Conservation (phyloP, 2,113 vertebrate genomes). For the Dasyornis broadbenti region DNA sequence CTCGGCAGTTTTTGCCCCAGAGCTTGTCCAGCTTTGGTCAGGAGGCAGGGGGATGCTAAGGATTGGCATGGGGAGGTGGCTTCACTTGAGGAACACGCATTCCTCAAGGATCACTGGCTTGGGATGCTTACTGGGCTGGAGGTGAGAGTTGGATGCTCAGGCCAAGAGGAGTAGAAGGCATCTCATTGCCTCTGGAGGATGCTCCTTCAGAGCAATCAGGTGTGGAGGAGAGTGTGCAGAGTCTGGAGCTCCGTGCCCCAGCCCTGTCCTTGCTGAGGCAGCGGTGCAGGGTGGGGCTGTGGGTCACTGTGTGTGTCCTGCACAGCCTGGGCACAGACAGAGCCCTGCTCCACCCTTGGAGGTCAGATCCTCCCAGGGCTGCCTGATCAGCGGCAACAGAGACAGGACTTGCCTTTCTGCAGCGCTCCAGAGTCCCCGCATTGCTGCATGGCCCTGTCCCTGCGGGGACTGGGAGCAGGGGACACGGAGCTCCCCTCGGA, state of each 20-base stretch:
- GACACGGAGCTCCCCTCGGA: fast-evolving
- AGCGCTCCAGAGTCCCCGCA: fast-evolving
- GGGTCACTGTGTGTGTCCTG: fast-evolving
- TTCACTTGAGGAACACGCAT: fast-evolving
- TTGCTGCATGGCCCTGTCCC: not conserved
- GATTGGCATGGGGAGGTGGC: fast-evolving
- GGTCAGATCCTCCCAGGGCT: not conserved
- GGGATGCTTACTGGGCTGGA: not conserved
- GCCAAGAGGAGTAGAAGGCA: not conserved
- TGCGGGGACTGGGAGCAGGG: fast-evolving
- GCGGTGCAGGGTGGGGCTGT: not conserved
- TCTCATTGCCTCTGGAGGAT: not conserved
- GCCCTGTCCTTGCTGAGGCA: not conserved
- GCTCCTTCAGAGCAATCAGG: not conserved
- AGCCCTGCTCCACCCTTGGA: not conserved
- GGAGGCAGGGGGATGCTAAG: not conserved
- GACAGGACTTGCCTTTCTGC: not conserved
- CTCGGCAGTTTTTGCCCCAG: not conserved
- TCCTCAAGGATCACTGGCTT: not conserved
- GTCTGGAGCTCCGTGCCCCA: not conserved
- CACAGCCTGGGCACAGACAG: not conserved
- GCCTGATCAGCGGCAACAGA: not conserved
- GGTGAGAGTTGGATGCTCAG: not conserved
- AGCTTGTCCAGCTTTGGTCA: not conserved
- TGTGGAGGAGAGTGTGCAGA: not conserved